phyloP scores from a whole-genome alignment of 2,797 vertebrate species.

The Smutsia temminckii region DNA sequence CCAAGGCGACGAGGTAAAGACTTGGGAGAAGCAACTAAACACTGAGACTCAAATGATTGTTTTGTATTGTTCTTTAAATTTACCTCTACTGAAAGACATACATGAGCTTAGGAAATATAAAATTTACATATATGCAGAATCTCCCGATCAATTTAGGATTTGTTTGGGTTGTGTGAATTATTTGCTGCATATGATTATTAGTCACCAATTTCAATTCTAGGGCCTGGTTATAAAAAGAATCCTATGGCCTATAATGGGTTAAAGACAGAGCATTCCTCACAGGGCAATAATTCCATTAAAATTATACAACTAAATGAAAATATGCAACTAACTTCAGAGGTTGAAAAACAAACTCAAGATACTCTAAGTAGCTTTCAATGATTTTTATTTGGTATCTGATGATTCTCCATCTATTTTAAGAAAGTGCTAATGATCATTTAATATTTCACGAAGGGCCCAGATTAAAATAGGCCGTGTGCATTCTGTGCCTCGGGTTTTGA shows the following conservation, averaged over 20 bases:
- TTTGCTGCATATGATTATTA: neutral
- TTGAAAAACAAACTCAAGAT: constrained; percentile 76
- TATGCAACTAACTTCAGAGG: constrained; percentile 79
- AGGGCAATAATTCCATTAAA: constrained; percentile 79
- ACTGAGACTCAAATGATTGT: neutral
- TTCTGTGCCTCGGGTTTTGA: neutral
- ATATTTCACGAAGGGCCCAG: neutral
- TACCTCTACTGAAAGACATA: neutral
- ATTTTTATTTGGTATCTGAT: neutral
- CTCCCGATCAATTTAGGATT: neutral
- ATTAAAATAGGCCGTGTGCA: neutral
- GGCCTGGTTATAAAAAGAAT: neutral
- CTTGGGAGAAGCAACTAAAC: neutral
- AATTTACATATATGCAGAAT: neutral
- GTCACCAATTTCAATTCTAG: neutral
- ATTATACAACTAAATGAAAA: constrained; percentile 53
- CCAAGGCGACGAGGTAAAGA: neutral
- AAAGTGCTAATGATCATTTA: neutral
- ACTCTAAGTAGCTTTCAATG: neutral
- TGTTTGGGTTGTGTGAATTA: neutral
- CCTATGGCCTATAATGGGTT: neutral
- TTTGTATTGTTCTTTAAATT: neutral
- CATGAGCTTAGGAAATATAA: neutral
- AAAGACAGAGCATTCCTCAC: neutral
- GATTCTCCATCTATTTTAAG: neutral